A percentile compares a stretch with the other conserved stretches of the same genome.
Conservation (phyloP, 2,113 vertebrate genomes). For the Labeo rohita region DNA sequence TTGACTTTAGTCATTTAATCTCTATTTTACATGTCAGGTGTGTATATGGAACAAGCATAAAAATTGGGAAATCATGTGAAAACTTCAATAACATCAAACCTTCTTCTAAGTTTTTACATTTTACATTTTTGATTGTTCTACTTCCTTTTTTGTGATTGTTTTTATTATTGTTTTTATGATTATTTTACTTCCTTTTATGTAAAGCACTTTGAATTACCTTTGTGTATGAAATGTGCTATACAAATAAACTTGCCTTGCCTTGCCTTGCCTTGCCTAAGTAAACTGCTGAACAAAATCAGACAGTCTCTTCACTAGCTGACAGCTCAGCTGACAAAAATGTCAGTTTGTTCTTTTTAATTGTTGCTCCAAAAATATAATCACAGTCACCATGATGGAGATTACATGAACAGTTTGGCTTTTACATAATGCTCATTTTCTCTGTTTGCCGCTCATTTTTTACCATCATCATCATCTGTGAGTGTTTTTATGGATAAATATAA, state of each 20-base stretch:
- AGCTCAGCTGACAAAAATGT: constrained; percentile 6
- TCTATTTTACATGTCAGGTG: background rate
- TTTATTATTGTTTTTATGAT: too few species aligned
- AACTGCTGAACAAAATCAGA: background rate
- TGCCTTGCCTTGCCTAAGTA: too few species aligned
- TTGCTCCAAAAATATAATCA: background rate
- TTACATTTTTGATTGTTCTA: too few species aligned
- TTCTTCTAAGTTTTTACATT: too few species aligned
- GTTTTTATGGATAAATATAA: constrained; percentile 31
- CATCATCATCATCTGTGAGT: constrained; percentile 30
- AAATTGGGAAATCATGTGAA: background rate
- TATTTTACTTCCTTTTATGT: too few species aligned
- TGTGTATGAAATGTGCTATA: too few species aligned
- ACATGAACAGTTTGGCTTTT: background rate
- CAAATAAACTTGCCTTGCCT: too few species aligned
- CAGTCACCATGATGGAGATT: background rate
- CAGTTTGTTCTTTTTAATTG: background rate
- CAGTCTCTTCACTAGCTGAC: background rate
- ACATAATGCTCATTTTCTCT: constrained; percentile 1
- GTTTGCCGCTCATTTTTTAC: background rate
- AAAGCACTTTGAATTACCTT: too few species aligned
- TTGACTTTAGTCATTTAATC: background rate
- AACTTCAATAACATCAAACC: background rate
- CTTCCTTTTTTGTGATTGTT: too few species aligned
- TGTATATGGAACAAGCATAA: background rate